Evolutionary conservation across 2,888 invertebrate genomes (phyloP), one percentile per base, ranked within the genome.

Genomic region (Netelia inedita): DNA sequence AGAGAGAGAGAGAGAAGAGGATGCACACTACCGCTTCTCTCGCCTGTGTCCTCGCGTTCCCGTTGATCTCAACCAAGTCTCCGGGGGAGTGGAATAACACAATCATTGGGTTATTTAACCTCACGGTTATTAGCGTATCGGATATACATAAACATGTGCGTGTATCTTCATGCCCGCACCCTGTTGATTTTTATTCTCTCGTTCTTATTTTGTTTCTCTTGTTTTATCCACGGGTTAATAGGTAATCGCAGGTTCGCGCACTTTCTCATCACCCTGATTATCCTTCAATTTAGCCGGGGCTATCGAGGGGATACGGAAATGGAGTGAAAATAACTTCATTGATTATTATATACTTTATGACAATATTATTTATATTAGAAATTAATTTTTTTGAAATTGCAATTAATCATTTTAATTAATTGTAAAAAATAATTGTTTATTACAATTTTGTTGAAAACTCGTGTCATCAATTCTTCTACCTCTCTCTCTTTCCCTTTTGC

Each of bases 31-130:
- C 50, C 50, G 23, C 72, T 65, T 9, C 65, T n/a, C 35, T 16
- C 23, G 28, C 61, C 53, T 16, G 16, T 46, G n/a, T 66, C 53
- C 11, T 23, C n/a, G 28, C 21, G 14, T 28, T 10, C n/a, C 9
- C 10, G 9, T 11, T 14, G 14, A 71, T 72, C 72, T 46, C 71
- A 23, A 66, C 59, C 19, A 75, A 75, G 21, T 65, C 55, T 65
- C 10, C 43, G 55, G 11, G 35, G 5, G 21, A 55, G 19, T 65
- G 41, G 16, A 66, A 55, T 66, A 75, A 66, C 55, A 65, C 65
- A 65, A 75, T 75, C 14, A 55, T 75, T 21, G 23, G 43, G 50
- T 75, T 41, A 66, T 66, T 66, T n/a, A 53, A 19, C 43, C 65
- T 65, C 43, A 19, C 43, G 65, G 19, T 65, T 43, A 43, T 28